Evolutionary conservation across 2,797 vertebrate genomes (phyloP).

Genomic region (Manis crassicaudata): DNA sequence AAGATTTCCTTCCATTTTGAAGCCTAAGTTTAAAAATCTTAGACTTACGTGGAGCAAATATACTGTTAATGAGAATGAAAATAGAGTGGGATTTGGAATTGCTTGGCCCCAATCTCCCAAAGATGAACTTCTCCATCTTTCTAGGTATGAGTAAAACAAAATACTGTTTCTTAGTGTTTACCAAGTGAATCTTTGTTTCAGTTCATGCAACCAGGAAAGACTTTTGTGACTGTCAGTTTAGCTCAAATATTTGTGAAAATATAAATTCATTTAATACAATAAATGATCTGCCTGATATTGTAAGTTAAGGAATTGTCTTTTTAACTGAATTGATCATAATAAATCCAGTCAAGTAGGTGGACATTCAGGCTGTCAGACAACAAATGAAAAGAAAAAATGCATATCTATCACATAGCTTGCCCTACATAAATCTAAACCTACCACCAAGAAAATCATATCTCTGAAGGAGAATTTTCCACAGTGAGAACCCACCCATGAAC

Average conservation of each 20-base stretch:
- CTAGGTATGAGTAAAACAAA: background rate
- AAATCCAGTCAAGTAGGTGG: background rate
- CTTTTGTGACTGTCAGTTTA: background rate
- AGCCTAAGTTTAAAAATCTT: background rate
- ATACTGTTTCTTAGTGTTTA: background rate
- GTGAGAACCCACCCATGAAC: background rate
- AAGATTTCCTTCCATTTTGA: background rate
- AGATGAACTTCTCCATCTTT: background rate
- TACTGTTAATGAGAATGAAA: background rate
- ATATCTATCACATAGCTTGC: background rate
- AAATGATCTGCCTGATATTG: constrained; percentile 10
- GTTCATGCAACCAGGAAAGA: background rate
- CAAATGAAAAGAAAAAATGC: background rate
- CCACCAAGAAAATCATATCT: background rate
- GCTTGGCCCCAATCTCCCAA: background rate
- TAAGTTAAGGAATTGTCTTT: background rate
- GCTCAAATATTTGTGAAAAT: constrained; percentile 42
- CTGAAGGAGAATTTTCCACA: constrained; percentile 31
- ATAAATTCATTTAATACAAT: background rate
- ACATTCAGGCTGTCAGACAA: constrained; percentile 2
- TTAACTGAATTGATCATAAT: constrained; percentile 28
- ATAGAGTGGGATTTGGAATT: background rate
- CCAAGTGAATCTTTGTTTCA: background rate
- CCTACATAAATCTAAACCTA: background rate
- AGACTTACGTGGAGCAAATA: background rate